A percentile compares a stretch with the other conserved stretches of the same genome.
phyloP scores from a whole-genome alignment of 2,888 invertebrate genomes.

The Argynnis bischoffii region DNA sequence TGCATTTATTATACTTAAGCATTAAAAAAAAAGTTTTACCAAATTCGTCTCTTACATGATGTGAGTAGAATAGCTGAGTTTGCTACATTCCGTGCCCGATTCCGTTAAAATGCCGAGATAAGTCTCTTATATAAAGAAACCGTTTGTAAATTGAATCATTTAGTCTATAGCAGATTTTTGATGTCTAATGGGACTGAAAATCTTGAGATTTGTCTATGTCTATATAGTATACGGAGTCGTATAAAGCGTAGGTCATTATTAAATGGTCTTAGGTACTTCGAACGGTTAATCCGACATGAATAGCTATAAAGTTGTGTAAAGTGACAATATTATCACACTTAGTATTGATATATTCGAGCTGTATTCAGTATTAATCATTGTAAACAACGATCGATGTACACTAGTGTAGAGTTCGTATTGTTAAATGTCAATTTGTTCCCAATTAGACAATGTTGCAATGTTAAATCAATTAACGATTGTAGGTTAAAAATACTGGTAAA shows the following conservation, averaged over 20 bases:
- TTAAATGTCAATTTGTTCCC: constrained; percentile 31
- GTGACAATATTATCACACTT: constrained; percentile 22
- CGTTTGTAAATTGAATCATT: constrained; percentile 3
- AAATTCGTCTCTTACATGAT: neutral
- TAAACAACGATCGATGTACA: neutral
- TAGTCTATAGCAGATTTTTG: neutral
- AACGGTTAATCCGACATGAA: neutral
- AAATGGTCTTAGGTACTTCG: too few relatives aligned
- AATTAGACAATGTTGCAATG: constrained; percentile 16
- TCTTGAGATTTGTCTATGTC: too few relatives aligned
- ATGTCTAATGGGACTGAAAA: too few relatives aligned
- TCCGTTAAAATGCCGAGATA: constrained; percentile 30
- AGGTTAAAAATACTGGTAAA: constrained; percentile 1
- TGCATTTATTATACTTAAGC: constrained; percentile 5
- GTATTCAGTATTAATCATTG: constrained; percentile 1
- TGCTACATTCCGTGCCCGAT: constrained; percentile 15
- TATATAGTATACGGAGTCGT: too few relatives aligned
- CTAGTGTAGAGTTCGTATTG: constrained; percentile 13
- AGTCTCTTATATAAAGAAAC: neutral
- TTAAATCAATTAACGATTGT: constrained; percentile 21
- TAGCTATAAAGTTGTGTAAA: constrained; percentile 17
- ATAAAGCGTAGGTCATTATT: too few relatives aligned
- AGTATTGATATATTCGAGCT: constrained; percentile 1
- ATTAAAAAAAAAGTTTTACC: neutral
- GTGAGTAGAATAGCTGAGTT: neutral